A percentile compares a stretch with the other conserved stretches of the same genome.
Conservation (phyloP, 2,888 invertebrate species). For the Abscondita cerata region DNA sequence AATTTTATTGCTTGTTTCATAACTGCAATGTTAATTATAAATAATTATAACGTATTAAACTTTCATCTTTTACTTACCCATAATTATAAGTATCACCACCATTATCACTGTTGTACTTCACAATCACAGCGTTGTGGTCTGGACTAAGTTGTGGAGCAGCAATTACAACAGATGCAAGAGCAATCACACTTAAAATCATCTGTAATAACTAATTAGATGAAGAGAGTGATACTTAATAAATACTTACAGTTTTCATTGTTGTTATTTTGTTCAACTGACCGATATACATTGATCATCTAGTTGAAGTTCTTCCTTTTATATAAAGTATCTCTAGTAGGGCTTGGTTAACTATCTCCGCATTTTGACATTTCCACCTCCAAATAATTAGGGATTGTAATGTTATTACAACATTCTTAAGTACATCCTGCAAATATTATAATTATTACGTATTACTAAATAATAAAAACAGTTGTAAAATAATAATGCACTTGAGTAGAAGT, state of each 20-base stretch:
- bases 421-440: conserved; percentile 11
- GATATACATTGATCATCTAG: conserved; percentile 39
- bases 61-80: conserved; percentile 48
- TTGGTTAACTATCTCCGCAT: conserved; percentile 36
- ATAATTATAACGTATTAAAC: conserved; percentile 18
- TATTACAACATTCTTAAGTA: conserved; percentile 41
- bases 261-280: conserved; percentile 33
- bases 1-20: conserved; percentile 71
- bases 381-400: conserved; percentile 45
- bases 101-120: conserved; percentile 69
- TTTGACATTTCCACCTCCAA: conserved; percentile 48
- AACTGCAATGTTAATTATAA: conserved; percentile 54
- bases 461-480: too few species aligned
- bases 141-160: conserved; percentile 45
- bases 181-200: conserved; percentile 34
- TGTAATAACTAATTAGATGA: background rate
- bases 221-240: background rate
- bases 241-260: conserved; percentile 39
- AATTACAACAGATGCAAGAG: conserved; percentile 39
- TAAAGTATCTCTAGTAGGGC: conserved; percentile 38
- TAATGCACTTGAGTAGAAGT: too few species aligned
- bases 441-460: background rate
- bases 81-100: conserved; percentile 59
- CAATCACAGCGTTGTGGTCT: conserved; percentile 64
- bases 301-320: conserved; percentile 40